These are phyloP conservation scores for Deroplatys truncata DNA, from an alignment of 2,888 invertebrate genomes.

Conservation along the genomic window DNA sequence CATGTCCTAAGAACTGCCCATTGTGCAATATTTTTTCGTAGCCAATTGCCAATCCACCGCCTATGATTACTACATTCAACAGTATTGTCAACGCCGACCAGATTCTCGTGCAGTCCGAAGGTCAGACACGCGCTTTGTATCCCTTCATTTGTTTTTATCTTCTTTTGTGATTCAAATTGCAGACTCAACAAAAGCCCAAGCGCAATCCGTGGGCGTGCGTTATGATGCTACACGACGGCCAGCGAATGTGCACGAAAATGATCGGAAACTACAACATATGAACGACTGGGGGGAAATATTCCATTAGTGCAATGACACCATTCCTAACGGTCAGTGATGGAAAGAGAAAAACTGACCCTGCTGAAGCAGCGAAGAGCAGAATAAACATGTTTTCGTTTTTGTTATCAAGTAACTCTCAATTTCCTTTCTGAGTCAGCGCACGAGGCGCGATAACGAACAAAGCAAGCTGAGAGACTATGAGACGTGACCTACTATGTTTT, in stretches of 20 bases:
- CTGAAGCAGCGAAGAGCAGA: not conserved
- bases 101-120: not conserved
- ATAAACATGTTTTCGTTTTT: not conserved
- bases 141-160: not conserved
- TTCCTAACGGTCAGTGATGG: not conserved
- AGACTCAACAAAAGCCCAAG: not conserved
- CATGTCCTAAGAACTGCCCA: too few relatives aligned
- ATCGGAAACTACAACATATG: not conserved
- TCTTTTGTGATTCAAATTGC: not conserved
- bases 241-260: not conserved
- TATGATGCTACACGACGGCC: not conserved
- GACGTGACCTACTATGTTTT: not conserved
- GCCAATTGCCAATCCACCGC: too few relatives aligned
- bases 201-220: not conserved
- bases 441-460: not conserved
- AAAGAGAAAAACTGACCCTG: not conserved
- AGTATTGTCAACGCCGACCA: not conserved
- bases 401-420: not conserved
- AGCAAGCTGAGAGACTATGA: not conserved
- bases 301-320: not conserved
- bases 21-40: too few relatives aligned
- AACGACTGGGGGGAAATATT: not conserved
- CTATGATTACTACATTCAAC: too few relatives aligned
- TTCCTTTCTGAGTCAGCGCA: not conserved
- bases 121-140: not conserved